Evolutionary conservation across 2,888 invertebrate genomes (phyloP).

Genomic region (Glyphotaelius pellucidus): DNA sequence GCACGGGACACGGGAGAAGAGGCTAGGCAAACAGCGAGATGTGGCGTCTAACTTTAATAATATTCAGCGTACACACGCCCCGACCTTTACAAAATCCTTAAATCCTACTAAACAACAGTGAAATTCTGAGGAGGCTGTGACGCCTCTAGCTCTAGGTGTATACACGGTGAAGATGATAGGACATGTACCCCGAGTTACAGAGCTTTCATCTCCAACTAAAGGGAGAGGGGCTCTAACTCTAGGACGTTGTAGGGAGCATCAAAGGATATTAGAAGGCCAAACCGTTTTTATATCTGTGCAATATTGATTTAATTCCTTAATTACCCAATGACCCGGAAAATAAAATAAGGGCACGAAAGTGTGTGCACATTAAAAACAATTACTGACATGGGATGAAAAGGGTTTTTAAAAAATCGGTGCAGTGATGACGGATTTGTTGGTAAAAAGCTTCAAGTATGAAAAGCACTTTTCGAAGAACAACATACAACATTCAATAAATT

Average conservation of each 20-base stretch:
- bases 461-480: not conserved
- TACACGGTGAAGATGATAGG: not conserved
- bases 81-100: not conserved
- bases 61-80: slow-evolving; percentile 9
- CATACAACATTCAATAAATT: no score
- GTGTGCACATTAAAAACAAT: not conserved
- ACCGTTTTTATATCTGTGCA: not conserved
- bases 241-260: slow-evolving; percentile 2
- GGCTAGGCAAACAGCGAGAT: not conserved
- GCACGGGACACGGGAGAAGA: not conserved
- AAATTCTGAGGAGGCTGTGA: not conserved
- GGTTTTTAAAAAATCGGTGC: not conserved
- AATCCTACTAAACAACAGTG: not conserved
- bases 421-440: not conserved
- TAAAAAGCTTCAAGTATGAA: not conserved
- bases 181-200: not conserved
- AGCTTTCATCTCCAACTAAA: not conserved
- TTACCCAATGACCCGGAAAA: not conserved
- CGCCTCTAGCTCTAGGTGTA: not conserved
- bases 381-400: not conserved
- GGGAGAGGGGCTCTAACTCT: not conserved
- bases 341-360: not conserved
- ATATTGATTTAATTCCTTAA: not conserved
- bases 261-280: not conserved
- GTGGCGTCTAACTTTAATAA: not conserved